phyloP scores from a whole-genome alignment of 2,888 invertebrate species.

The Elaeidobius kamerunicus region DNA sequence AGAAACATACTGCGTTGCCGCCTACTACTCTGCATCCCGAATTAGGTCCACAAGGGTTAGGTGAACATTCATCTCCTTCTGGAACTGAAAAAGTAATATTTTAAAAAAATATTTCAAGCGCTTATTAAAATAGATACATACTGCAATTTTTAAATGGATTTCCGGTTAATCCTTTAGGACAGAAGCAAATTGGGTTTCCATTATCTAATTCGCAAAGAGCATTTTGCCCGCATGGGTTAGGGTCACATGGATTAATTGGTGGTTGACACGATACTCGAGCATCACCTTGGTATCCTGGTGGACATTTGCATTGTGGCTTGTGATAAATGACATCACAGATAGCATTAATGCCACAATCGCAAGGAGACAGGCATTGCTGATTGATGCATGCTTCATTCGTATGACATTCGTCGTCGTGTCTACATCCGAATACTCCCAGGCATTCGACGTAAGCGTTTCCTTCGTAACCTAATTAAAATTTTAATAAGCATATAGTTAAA shows the following conservation, averaged over 20 bases:
- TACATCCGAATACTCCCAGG: conserved; percentile 66
- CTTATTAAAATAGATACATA: conserved; percentile 55
- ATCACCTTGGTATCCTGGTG: conserved; percentile 77
- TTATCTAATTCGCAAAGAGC: conserved; percentile 82
- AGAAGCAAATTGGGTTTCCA: conserved; percentile 84
- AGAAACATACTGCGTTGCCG: conserved; percentile 79
- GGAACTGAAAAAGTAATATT: conserved; percentile 62
- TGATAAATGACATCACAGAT: conserved; percentile 80
- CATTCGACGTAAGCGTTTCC: conserved; percentile 79
- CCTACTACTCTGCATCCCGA: conserved; percentile 77
- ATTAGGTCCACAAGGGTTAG: conserved; percentile 80
- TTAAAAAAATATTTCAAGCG: neutral
- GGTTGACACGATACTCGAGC: conserved; percentile 68
- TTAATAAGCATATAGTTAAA: too few relatives aligned
- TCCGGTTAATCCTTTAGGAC: conserved; percentile 85
- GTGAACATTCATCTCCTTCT: conserved; percentile 79
- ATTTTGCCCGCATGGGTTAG: conserved; percentile 84
- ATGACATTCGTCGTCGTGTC: conserved; percentile 68
- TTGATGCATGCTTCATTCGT: conserved; percentile 74
- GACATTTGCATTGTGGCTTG: conserved; percentile 76
- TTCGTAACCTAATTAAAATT: conserved; percentile 48
- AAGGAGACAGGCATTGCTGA: conserved; percentile 72
- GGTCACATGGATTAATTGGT: conserved; percentile 75
- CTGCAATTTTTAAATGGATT: conserved; percentile 89
- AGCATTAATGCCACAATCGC: conserved; percentile 75